Percentiles rank a stretch among this genome's conserved stretches.
These are phyloP conservation scores for Myocastor coypus DNA, from an alignment of 2,113 vertebrate species.

Conservation along the genomic window DNA sequence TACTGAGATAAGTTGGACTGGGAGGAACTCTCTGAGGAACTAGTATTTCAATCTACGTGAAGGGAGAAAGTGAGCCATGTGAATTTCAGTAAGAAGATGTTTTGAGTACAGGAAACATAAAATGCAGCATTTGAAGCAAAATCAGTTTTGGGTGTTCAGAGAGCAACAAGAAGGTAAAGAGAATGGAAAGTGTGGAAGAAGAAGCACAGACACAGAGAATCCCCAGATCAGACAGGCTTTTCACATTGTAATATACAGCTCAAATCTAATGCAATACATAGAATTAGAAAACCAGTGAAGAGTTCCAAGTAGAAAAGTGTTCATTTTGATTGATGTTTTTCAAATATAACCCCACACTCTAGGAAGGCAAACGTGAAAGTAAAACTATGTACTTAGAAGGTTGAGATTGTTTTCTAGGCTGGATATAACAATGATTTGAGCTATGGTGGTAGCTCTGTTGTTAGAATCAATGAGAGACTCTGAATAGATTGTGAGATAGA, in stretches of 20 bases:
- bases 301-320: constrained; percentile 13
- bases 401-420: not conserved
- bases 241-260: not conserved
- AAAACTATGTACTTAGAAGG: not conserved
- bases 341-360: not conserved
- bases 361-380: not conserved
- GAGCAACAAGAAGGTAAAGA: not conserved
- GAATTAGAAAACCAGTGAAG: not conserved
- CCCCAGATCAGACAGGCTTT: not conserved
- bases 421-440: not conserved
- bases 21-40: not conserved
- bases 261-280: not conserved
- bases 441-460: not conserved
- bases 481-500: not conserved
- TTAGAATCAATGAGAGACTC: constrained; percentile 45
- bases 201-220: constrained; percentile 20
- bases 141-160: not conserved
- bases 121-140: constrained; percentile 18
- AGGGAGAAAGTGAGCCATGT: not conserved
- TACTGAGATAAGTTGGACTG: not conserved
- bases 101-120: not conserved
- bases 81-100: not conserved
- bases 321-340: constrained; percentile 45
- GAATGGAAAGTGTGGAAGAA: not conserved
- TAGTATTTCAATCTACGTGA: not conserved